Evolutionary conservation across 2,113 vertebrate genomes (phyloP), one percentile per base, ranked within the genome.

Genomic region (Daubentonia madagascariensis): DNA sequence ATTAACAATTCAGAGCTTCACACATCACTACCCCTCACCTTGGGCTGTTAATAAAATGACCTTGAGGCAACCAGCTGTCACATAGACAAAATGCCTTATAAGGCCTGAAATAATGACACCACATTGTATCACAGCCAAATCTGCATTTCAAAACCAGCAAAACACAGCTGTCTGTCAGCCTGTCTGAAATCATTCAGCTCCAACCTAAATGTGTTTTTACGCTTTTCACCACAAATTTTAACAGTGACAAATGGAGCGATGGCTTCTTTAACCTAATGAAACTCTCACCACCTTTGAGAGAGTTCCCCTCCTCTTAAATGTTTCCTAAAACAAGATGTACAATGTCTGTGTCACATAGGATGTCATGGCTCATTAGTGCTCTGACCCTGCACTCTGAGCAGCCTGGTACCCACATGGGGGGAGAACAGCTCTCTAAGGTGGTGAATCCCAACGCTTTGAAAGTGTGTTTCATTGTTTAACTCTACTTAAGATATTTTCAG

Each of bases 211-310:
- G 0, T 93, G 67, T 79, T 83, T 98, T 98, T 96, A 91, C 1
- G 93, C 92, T 89, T 95, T 95, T 98, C 97, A 61, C 9, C 18
- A 10, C 88, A 54, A 65, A 97, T 98, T 95, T 94, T 76, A 79
- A 94, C 57, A 86, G 50, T 89, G 87, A 97, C 76, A 95, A 89
- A 88, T 76, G 45, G 67, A 81, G 7, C 5, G 12, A 97, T 63
- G 80, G 57, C 98, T 98, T 98, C 73, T 97, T 98, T 98, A 98
- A 97, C 95, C 91, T 96, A 96, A 96, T 94, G 91, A 97, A 96
- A 97, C 28, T 97, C 94, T 89, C 83, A 14, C 90, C 70, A 92
- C 63, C 45, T 85, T 70, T 73, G n/a, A 89, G 54, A 93, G 48
- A 86, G 35, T 16, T 8, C 16, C 13, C 11, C 54, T 96, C 13